phyloP scores from a whole-genome alignment of 1,140 invertebrate genomes.

The Drosophila willistoni region DNA sequence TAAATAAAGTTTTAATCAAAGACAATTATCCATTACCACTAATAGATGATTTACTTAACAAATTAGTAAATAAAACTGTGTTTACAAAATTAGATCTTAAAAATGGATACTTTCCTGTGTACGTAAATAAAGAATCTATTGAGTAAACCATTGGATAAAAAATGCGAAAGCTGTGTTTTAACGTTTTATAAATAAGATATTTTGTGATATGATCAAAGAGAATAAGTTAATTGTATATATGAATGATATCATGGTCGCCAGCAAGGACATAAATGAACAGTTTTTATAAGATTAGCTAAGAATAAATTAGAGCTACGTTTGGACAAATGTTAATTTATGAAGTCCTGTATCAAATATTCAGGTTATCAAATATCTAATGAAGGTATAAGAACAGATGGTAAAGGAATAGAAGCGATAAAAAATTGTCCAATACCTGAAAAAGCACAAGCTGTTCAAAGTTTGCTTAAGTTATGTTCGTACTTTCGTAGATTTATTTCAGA shows the following conservation, averaged over 20 bases:
- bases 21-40: too few species aligned
- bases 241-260: neutral
- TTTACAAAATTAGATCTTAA: too few species aligned
- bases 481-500: constrained; percentile 3
- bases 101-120: neutral
- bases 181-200: neutral
- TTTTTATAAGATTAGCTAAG: neutral
- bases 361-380: constrained; percentile 4
- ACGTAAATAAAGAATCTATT: too few species aligned
- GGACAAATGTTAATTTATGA: constrained; percentile 12
- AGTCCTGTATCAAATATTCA: constrained; percentile 6
- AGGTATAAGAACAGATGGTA: constrained; percentile 9
- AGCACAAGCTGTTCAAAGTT: neutral
- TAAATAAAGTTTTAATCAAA: too few species aligned
- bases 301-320: constrained; percentile 13
- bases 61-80: too few species aligned
- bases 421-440: constrained; percentile 4
- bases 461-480: neutral
- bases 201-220: neutral
- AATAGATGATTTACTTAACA: too few species aligned
- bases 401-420: neutral
- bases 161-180: too few species aligned
- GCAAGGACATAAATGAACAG: neutral
- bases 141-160: too few species aligned
- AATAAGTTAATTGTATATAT: neutral